Conservation (phyloP, 2,888 invertebrate species). For the Xanthorhoe designata region DNA sequence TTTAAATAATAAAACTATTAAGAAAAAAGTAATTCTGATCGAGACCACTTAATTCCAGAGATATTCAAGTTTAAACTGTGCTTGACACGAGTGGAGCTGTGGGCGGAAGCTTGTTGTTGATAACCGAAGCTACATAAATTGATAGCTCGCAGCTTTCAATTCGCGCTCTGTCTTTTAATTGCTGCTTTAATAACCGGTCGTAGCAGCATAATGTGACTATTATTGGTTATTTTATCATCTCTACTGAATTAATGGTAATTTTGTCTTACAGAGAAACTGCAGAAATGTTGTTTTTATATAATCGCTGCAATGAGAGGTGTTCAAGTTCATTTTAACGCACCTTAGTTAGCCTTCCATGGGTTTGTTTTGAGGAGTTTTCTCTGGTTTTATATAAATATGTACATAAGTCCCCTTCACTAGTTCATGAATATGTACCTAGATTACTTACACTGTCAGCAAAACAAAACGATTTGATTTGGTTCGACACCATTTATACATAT, state of each 20-base stretch:
- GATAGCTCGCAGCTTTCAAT: conserved; percentile 64
- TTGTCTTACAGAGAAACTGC: not conserved
- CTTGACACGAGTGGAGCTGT: not conserved
- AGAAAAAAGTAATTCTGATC: not conserved
- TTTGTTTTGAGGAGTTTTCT: not conserved
- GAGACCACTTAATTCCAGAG: not conserved
- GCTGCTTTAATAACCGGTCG: conserved; percentile 76
- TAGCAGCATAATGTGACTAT: conserved; percentile 72
- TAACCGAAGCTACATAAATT: conserved; percentile 78
- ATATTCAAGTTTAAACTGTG: not conserved
- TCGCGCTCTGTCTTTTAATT: conserved; percentile 73
- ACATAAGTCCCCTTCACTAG: not conserved
- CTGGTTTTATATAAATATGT: too few species aligned
- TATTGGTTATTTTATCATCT: conserved; percentile 66
- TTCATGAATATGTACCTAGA: not conserved
- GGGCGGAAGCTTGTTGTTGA: conserved; percentile 52
- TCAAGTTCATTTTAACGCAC: not conserved
- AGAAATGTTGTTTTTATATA: not conserved
- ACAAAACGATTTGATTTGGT: conserved; percentile 1
- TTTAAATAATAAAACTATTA: not conserved
- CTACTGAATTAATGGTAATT: conserved; percentile 54
- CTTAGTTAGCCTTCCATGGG: not conserved
- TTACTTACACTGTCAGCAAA: not conserved
- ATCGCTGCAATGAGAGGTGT: not conserved
- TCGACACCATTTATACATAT: not conserved